Evolutionary conservation across 2,888 invertebrate species (phyloP).

Genomic region (Julus scandinavius): DNA sequence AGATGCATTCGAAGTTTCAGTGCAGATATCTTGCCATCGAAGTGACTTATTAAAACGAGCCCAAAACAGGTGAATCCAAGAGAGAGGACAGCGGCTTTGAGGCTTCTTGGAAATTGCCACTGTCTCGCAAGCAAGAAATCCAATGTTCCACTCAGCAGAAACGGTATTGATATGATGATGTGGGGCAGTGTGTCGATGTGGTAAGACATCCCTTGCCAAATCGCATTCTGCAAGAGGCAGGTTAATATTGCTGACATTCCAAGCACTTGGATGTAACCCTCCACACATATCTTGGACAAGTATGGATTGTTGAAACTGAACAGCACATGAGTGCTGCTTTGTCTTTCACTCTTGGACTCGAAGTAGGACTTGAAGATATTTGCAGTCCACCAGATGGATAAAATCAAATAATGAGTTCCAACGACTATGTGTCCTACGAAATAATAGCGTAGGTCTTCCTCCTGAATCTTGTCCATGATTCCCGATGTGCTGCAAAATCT

Average conservation of each 20-base stretch:
- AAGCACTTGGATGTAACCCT: background rate
- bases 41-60: background rate
- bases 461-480: background rate
- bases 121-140: background rate
- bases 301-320: background rate
- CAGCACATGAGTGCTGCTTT: background rate
- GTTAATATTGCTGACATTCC: background rate
- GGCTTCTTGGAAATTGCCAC: background rate
- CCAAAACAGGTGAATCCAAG: background rate
- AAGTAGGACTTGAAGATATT: background rate
- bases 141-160: background rate
- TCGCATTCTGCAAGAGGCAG: background rate
- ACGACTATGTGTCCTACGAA: background rate
- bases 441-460: background rate
- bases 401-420: background rate
- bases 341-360: background rate
- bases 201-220: background rate
- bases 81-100: background rate
- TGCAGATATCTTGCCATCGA: background rate
- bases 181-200: background rate
- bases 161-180: background rate
- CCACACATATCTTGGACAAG: background rate
- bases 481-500: background rate
- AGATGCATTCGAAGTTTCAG: background rate
- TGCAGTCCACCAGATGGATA: background rate